Conservation (phyloP, 1,140 invertebrate species). For the Neomicropteryx cornuta region DNA sequence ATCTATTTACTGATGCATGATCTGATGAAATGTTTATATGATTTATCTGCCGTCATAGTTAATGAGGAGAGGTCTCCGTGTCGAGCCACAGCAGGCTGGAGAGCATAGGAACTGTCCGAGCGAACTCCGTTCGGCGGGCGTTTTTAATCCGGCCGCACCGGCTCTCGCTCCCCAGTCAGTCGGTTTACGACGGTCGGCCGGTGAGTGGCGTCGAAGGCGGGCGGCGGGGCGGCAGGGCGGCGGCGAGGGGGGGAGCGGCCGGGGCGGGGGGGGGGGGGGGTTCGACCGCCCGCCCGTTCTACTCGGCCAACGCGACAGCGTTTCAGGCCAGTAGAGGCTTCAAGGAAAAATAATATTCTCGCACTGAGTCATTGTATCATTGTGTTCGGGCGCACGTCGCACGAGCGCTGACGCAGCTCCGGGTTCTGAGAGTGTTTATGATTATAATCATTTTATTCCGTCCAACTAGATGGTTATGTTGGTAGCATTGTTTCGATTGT, state of each 20-base stretch:
- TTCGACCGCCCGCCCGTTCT: constrained; percentile 26
- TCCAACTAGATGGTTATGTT: too few species aligned
- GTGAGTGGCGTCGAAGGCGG: constrained; percentile 13
- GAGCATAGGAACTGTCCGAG: constrained; percentile 17
- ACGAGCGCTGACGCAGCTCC: too few species aligned
- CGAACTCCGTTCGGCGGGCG: constrained; percentile 18
- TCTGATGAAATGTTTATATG: too few species aligned
- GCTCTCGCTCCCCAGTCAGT: constrained; percentile 29
- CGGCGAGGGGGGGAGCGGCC: constrained; percentile 6
- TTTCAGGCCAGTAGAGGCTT: too few species aligned
- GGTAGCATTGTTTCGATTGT: too few species aligned
- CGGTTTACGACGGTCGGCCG: constrained; percentile 22
- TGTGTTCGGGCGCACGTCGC: too few species aligned
- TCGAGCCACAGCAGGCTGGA: constrained; percentile 18
- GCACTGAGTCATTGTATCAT: too few species aligned
- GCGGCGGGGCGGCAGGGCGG: constrained; percentile 14
- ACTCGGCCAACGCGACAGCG: constrained; percentile 17
- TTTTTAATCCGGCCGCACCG: constrained; percentile 31
- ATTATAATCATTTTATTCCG: too few species aligned
- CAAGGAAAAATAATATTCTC: too few species aligned
- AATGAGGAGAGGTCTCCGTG: constrained; percentile 20
- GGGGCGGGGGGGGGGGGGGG: constrained; percentile 19
- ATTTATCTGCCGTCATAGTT: too few species aligned
- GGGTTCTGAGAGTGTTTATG: too few species aligned
- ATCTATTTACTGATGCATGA: too few species aligned